Percentiles rank a stretch among this genome's conserved stretches.
These are phyloP conservation scores for Ochotona curzoniae DNA, from an alignment of 2,113 vertebrate species.

Conservation along the genomic window DNA sequence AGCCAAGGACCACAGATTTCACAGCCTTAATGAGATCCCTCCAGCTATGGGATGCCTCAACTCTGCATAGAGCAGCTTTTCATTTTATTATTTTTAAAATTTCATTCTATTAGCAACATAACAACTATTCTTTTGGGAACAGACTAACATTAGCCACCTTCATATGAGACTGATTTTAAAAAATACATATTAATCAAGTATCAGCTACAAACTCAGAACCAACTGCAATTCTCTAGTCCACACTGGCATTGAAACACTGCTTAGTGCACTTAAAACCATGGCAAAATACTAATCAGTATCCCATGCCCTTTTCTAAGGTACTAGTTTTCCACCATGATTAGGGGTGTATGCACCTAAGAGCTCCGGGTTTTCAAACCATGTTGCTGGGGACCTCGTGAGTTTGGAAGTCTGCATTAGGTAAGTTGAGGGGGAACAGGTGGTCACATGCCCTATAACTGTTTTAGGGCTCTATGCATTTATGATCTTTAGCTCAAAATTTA, in stretches of 20 bases:
- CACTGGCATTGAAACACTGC: not conserved
- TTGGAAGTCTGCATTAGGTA: not conserved
- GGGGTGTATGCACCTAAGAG: not conserved
- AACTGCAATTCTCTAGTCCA: not conserved
- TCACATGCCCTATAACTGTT: not conserved
- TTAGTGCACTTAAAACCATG: not conserved
- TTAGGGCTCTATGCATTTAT: not conserved
- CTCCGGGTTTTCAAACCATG: constrained; percentile 1
- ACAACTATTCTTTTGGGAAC: not conserved
- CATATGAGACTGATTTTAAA: not conserved
- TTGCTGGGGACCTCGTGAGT: not conserved
- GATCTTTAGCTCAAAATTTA: not conserved
- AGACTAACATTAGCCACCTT: not conserved
- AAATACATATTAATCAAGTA: not conserved
- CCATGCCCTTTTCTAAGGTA: not conserved
- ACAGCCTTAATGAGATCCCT: not conserved
- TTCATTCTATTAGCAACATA: not conserved
- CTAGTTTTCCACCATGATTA: not conserved
- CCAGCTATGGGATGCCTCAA: not conserved
- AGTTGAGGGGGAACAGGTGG: not conserved
- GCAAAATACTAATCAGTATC: not conserved
- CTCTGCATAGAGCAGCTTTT: not conserved
- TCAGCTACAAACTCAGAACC: not conserved
- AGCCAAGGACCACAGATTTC: not conserved
- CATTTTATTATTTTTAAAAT: not conserved